Evolutionary conservation across 2,888 invertebrate genomes (phyloP), one percentile per base, ranked within the genome.

Genomic region (Brachypterus glaber): DNA sequence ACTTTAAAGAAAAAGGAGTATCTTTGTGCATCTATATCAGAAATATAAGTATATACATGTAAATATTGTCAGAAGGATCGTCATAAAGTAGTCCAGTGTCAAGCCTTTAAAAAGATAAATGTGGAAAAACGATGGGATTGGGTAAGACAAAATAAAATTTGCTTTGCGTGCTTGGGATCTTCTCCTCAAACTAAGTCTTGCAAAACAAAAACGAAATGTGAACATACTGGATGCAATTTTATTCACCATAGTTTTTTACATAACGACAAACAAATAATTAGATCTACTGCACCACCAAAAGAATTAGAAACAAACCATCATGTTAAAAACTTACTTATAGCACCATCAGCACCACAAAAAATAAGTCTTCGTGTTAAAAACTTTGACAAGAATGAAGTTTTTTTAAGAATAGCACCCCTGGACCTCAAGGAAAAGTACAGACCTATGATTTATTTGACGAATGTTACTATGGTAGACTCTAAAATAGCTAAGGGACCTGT

Each of bases 401-500:
- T 33, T 3, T 13, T 38, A 27, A 12, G 27, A 14, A 33, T 38
- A 15, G 21, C 21, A 12, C 33, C 38, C 2, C 16, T 33, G 14
- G 29, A 26, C 29, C 29, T 30, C 24, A 9, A 17, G 24, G 16
- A 17, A 21, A 29, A 16, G 7, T 12, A 8, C 7, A n/a, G 8
- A 34, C 18, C 9, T 39, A 30, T 17, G 30, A 29, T 12, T 30
- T 39, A n/a, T 33, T 34, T 21, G 25, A 39, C 11, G 24, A 34
- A 34, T 15, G 26, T 39, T 5, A 39, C 33, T 3, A 21, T 39
- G 30, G n/a, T 33, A 4, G 33, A 34, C 14, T 11, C 12, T 9
- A 14, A 13, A 14, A 16, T 33, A 8, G 30, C 34, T 12, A 15
- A 12, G 3, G 34, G 39, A n/a, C 21, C 16, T 4, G 13, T 15